A percentile compares a stretch with the other conserved stretches of the same genome.
Evolutionary conservation across 2,888 invertebrate species (phyloP).

Genomic region (Amblyjoppa fuscipennis): DNA sequence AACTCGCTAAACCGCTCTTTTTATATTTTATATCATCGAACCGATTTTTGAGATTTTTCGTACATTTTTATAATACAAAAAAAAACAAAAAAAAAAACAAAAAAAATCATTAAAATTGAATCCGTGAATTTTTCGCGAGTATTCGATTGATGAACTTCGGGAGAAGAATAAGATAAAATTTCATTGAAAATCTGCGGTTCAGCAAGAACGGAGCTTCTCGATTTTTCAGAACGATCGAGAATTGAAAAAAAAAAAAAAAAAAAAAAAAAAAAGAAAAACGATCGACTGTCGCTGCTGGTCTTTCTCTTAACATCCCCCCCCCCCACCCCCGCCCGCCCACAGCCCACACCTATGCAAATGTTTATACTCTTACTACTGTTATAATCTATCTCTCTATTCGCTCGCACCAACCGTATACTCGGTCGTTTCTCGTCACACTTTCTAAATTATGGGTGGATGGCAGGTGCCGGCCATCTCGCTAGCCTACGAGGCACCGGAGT

Average conservation of each 20-base stretch:
- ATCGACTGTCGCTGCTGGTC: slow-evolving; percentile 35
- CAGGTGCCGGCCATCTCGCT: slow-evolving; percentile 99
- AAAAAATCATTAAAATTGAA: not conserved
- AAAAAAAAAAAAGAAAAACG: not conserved
- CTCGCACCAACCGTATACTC: slow-evolving; percentile 64
- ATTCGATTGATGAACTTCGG: not conserved
- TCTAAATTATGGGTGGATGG: slow-evolving; percentile 83
- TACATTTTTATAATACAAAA: not conserved
- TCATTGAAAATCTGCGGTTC: slow-evolving; percentile 22
- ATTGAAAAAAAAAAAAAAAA: not conserved
- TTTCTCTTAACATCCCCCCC: not conserved
- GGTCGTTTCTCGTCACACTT: slow-evolving; percentile 69
- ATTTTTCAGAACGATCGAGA: slow-evolving; percentile 2
- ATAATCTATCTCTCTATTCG: slow-evolving; percentile 65
- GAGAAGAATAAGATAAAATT: not conserved
- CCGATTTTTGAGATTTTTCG: not conserved
- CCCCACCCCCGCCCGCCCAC: slow-evolving; percentile 5
- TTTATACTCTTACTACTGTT: slow-evolving; percentile 56
- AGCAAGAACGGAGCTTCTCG: slow-evolving; percentile 7
- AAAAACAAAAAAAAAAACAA: not conserved
- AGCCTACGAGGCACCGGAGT: slow-evolving; percentile 99
- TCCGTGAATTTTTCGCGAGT: not conserved
- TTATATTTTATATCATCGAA: not conserved
- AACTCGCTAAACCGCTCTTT: slow-evolving; percentile 37
- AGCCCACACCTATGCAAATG: slow-evolving; percentile 29